Conservation (phyloP, 2,888 invertebrate genomes). For the Eupithecia dodoneata region DNA sequence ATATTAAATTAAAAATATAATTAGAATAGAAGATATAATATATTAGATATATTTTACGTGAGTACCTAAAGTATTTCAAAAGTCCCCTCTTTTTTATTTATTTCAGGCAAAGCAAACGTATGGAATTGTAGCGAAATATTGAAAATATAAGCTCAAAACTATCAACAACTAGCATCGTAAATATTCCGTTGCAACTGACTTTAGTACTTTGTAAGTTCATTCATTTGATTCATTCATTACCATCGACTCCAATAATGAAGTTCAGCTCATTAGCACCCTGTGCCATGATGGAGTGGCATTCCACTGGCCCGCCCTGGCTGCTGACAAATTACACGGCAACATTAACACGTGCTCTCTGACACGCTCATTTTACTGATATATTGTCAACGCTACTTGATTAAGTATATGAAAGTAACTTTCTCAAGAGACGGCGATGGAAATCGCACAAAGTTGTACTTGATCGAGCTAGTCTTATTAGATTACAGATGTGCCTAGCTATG, state of each 20-base stretch:
- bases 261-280: constrained; percentile 24
- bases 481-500: background rate
- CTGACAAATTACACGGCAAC: constrained; percentile 28
- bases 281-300: constrained; percentile 18
- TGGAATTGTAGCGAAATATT: no score
- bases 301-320: constrained; percentile 16
- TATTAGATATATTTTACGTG: no score
- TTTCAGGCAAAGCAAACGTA: no score
- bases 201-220: background rate
- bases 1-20: no score
- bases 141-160: no score
- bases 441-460: background rate
- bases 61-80: no score
- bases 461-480: background rate
- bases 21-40: no score
- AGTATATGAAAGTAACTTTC: background rate
- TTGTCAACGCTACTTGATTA: background rate
- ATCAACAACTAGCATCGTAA: no score
- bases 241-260: background rate
- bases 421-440: background rate
- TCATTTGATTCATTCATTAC: background rate
- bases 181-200: no score
- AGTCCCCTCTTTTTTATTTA: no score
- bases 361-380: background rate
- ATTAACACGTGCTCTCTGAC: constrained; percentile 24